A percentile compares a stretch with the other conserved stretches of the same genome.
Conservation (phyloP, 2,113 vertebrate species). For the Chaetura pelagica region DNA sequence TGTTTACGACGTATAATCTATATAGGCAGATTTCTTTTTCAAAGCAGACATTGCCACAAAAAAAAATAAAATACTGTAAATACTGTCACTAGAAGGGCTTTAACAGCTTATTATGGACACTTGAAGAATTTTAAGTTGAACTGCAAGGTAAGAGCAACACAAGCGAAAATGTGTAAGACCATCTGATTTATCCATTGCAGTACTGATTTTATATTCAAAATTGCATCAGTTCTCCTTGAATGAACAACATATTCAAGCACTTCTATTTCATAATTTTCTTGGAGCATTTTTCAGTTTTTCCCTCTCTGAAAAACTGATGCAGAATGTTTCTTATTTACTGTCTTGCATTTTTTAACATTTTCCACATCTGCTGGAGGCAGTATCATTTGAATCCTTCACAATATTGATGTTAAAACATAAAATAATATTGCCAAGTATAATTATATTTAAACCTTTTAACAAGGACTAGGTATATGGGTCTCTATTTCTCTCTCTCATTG, state of each 20-base stretch:
- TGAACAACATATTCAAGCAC: neutral
- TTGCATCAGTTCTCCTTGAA: neutral
- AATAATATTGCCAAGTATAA: neutral
- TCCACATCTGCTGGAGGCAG: neutral
- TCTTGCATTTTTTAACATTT: neutral
- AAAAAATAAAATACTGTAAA: neutral
- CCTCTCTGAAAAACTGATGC: neutral
- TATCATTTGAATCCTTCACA: neutral
- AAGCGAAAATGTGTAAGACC: neutral
- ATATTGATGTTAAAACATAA: neutral
- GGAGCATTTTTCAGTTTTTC: neutral
- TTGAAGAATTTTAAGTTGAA: neutral
- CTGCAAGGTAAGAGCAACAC: neutral
- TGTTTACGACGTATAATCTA: neutral
- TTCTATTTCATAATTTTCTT: neutral
- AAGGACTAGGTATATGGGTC: neutral
- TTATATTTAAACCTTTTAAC: neutral
- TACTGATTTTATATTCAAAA: neutral
- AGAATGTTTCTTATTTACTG: neutral
- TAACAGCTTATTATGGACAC: neutral
- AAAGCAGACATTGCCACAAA: neutral
- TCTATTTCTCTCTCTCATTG: neutral
- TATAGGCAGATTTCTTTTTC: neutral
- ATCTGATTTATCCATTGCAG: neutral
- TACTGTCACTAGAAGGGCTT: neutral